Evolutionary conservation across 2,888 invertebrate genomes (phyloP), one percentile per base, ranked within the genome.

Genomic region (Lasioglossum pauxillum): DNA sequence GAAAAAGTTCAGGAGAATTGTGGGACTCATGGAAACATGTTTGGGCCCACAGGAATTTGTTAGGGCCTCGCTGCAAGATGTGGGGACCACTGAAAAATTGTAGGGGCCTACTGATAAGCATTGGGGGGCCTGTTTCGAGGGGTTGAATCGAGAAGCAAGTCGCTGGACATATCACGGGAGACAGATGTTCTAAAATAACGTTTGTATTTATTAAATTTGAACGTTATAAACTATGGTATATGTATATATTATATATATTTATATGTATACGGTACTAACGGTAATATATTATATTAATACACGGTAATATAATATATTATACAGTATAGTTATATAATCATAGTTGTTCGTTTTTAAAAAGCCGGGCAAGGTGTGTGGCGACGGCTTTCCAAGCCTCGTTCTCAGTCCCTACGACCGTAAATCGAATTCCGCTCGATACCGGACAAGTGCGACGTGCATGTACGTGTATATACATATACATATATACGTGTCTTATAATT

Each of bases 121-220:
- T 16, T 31, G 31, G 64, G 64, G 27, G 16, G 7, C 16, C 16
- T 19, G 27, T 16, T 12, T 12, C 12, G n/a, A 57, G 31, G 16
- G 64, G 35, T 19, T 3, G 7, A 64, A 8, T 64, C 0, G 64
- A 64, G 16, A 64, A 23, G 35, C 67, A 31, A n/a, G 12, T 71
- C 75, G 76, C 76, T 76, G 80, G 74, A 77, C 60, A 53, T 49
- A 76, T 60, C 79, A 60, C 77, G 80, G n/a, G 10, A 60, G 69
- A 14, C 76, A 71, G 31, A 80, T 84, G 76, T 74, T 85, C 85
- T 85, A 84, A 84, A 85, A 84, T 80, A 80, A 84, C 80, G 77
- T 78, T 80, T 85, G 80, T 77, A 77, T 85, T 85, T 84, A 80
- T 84, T 85, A 80, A 80, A 80, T 85, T 77, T 49, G 73, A 85